These are phyloP conservation scores for Tupaia tana DNA, from an alignment of 2,113 vertebrate genomes.

Conservation along the genomic window DNA sequence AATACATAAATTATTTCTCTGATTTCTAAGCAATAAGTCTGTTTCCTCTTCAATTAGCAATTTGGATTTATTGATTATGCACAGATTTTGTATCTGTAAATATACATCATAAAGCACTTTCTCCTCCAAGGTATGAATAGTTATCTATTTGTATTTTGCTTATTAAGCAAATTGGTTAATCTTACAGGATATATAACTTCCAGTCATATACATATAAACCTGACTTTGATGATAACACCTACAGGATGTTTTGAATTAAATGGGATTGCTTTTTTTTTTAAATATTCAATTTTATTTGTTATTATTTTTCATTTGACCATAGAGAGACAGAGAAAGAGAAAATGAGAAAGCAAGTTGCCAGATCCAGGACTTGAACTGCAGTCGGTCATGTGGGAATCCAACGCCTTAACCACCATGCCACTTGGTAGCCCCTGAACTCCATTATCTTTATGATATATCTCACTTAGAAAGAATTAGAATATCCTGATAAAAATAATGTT, in stretches of 20 bases:
- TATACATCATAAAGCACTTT: slow-evolving; percentile 38
- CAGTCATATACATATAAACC: not conserved
- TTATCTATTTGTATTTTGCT: not conserved
- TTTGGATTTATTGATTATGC: slow-evolving; percentile 36
- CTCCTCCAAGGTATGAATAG: not conserved
- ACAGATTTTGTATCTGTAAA: slow-evolving; percentile 9
- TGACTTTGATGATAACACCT: slow-evolving; percentile 41
- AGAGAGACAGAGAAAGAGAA: too few relatives aligned
- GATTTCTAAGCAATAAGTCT: slow-evolving; percentile 62
- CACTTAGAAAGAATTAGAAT: slow-evolving; percentile 40
- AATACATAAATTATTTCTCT: slow-evolving; percentile 36
- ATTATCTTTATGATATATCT: slow-evolving; percentile 27
- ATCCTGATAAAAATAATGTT: slow-evolving; percentile 31
- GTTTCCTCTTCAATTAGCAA: slow-evolving; percentile 58
- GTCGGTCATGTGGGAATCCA: too few relatives aligned
- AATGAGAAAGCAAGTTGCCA: too few relatives aligned
- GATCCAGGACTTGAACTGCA: too few relatives aligned
- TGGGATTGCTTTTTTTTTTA: too few relatives aligned
- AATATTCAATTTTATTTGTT: too few relatives aligned
- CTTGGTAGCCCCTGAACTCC: too few relatives aligned
- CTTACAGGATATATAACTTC: slow-evolving; percentile 31
- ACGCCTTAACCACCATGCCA: too few relatives aligned
- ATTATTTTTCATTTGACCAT: too few relatives aligned
- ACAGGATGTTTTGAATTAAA: slow-evolving; percentile 17
- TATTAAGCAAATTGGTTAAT: not conserved